Percentiles rank a stretch among this genome's conserved stretches.
Conservation (phyloP, 2,888 invertebrate genomes). For the Stegophylla sp. region DNA sequence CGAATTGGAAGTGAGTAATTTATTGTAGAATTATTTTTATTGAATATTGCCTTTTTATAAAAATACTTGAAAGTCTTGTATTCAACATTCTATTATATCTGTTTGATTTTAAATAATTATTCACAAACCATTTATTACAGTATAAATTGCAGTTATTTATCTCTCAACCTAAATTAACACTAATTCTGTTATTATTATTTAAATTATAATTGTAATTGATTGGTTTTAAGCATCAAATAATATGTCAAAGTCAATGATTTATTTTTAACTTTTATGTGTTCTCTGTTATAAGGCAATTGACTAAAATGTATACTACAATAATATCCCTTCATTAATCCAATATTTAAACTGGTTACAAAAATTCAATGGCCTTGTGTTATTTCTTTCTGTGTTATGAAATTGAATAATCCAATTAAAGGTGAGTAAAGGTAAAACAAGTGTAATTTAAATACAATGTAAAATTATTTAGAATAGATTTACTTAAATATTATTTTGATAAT, state of each 20-base stretch:
- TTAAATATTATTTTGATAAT: too few species aligned
- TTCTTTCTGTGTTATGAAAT: not conserved
- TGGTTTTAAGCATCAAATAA: not conserved
- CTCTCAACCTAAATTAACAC: not conserved
- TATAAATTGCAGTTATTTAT: not conserved
- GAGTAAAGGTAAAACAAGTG: not conserved
- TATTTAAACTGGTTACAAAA: not conserved
- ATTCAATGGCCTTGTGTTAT: constrained; percentile 8
- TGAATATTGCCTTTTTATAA: constrained; percentile 1
- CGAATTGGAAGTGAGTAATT: constrained; percentile 2
- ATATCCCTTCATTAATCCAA: not conserved
- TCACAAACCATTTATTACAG: not conserved
- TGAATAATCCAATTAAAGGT: not conserved
- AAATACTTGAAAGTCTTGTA: constrained; percentile 21
- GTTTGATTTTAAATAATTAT: constrained; percentile 7
- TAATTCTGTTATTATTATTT: not conserved
- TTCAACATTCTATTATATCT: not conserved
- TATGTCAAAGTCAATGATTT: not conserved
- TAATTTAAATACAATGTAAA: not conserved
- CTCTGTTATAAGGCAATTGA: not conserved
- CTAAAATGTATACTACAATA: not conserved
- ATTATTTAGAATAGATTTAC: not conserved
- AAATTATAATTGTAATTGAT: constrained; percentile 4
- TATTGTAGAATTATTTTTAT: constrained; percentile 5
- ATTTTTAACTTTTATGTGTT: not conserved